These are phyloP conservation scores for Agrypnia vestita DNA, from an alignment of 1,140 invertebrate genomes.

Conservation along the genomic window DNA sequence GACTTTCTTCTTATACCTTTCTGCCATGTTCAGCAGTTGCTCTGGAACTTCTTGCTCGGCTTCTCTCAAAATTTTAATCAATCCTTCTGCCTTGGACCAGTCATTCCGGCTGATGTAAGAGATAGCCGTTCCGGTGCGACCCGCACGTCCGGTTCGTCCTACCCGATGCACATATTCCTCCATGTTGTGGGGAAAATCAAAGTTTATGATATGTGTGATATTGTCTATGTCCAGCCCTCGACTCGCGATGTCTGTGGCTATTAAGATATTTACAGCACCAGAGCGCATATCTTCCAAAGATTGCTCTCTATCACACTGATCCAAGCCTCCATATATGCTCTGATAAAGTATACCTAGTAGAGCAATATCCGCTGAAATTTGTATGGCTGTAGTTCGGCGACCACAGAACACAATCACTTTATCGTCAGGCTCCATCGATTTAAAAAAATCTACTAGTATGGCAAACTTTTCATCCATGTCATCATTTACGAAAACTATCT, in stretches of 20 bases:
- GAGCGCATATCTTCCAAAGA: constrained; percentile 87
- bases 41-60: too few relatives aligned
- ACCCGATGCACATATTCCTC: constrained; percentile 94
- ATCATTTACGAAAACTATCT: constrained; percentile 81
- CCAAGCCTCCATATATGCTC: constrained; percentile 90
- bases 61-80: too few relatives aligned
- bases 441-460: constrained; percentile 74
- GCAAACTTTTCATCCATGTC: constrained; percentile 69
- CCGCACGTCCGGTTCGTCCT: constrained; percentile 91
- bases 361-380: constrained; percentile 84
- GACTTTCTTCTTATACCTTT: too few relatives aligned
- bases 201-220: constrained; percentile 88
- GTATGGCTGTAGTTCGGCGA: constrained; percentile 85
- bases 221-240: constrained; percentile 94
- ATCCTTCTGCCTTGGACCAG: too few relatives aligned
- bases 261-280: constrained; percentile 83
- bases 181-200: constrained; percentile 91
- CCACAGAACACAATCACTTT: constrained; percentile 93
- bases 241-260: constrained; percentile 96
- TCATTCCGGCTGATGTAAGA: constrained; percentile 69
- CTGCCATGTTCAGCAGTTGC: too few relatives aligned
- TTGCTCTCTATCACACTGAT: constrained; percentile 89
- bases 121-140: constrained; percentile 86
- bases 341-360: constrained; percentile 80
- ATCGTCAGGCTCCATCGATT: constrained; percentile 79